Evolutionary conservation across 1,140 invertebrate species (phyloP).

Genomic region (Probaryconus sp.): DNA sequence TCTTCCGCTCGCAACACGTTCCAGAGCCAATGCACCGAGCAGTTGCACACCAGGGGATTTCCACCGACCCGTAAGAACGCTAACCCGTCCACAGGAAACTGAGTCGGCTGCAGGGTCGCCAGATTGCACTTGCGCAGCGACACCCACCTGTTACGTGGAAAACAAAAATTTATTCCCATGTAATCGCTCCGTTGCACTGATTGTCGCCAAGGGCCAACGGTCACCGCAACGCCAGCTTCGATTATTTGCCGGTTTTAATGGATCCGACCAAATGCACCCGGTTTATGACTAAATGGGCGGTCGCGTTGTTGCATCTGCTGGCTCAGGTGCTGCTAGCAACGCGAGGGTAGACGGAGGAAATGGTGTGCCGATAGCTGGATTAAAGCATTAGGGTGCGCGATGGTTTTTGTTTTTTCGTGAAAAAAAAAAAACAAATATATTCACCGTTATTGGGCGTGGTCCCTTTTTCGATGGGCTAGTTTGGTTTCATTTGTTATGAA

Average conservation of each 20-base stretch:
- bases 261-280: slow-evolving; percentile 1
- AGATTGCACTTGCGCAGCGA: slow-evolving; percentile 86
- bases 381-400: slow-evolving; percentile 28
- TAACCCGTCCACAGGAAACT: slow-evolving; percentile 88
- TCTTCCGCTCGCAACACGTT: slow-evolving; percentile 80
- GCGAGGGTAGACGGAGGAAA: background rate
- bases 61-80: slow-evolving; percentile 85
- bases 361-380: background rate
- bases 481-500: too few species aligned
- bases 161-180: slow-evolving; percentile 42
- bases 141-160: slow-evolving; percentile 71
- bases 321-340: slow-evolving; percentile 17
- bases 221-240: background rate
- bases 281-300: slow-evolving; percentile 24
- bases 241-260: background rate
- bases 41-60: slow-evolving; percentile 92
- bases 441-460: too few species aligned
- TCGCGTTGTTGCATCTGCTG: slow-evolving; percentile 27
- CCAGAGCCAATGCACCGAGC: slow-evolving; percentile 92
- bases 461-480: too few species aligned
- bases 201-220: background rate
- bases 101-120: slow-evolving; percentile 85
- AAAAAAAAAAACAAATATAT: too few species aligned
- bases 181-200: slow-evolving; percentile 9
- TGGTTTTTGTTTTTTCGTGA: background rate